These are phyloP conservation scores for Bombyx mandarina DNA, from an alignment of 1,140 invertebrate species.

Conservation along the genomic window DNA sequence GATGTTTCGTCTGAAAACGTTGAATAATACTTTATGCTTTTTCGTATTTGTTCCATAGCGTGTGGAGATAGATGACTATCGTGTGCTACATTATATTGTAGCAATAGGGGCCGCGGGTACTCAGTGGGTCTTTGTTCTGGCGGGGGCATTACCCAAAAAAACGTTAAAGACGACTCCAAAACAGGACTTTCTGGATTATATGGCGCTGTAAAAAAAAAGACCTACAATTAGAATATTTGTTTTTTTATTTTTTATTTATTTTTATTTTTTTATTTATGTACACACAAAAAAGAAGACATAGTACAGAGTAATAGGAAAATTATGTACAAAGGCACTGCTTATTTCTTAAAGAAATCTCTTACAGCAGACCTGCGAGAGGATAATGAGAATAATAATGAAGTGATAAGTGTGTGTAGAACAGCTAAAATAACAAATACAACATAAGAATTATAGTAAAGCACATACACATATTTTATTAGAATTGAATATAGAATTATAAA, in stretches of 20 bases:
- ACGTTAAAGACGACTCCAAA: conserved; percentile 84
- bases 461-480: conserved; percentile 1
- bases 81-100: conserved; percentile 87
- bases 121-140: conserved; percentile 91
- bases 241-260: too few species aligned
- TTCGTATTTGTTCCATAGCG: conserved; percentile 88
- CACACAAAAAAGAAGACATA: too few species aligned
- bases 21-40: conserved; percentile 86
- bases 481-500: not conserved
- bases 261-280: too few species aligned
- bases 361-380: too few species aligned
- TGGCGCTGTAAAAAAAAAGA: conserved; percentile 77
- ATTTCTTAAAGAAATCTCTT: too few species aligned
- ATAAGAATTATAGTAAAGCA: too few species aligned
- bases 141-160: conserved; percentile 95
- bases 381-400: too few species aligned
- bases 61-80: conserved; percentile 87
- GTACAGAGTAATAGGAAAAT: too few species aligned
- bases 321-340: too few species aligned
- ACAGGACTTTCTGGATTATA: conserved; percentile 85
- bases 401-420: too few species aligned
- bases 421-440: too few species aligned
- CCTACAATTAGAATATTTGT: not conserved
- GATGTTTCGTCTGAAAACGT: conserved; percentile 80
- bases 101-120: conserved; percentile 90